Base-by-base conservation (phyloP, 2,888 invertebrate species). In the Sphaerophoria taeniata region DNA sequence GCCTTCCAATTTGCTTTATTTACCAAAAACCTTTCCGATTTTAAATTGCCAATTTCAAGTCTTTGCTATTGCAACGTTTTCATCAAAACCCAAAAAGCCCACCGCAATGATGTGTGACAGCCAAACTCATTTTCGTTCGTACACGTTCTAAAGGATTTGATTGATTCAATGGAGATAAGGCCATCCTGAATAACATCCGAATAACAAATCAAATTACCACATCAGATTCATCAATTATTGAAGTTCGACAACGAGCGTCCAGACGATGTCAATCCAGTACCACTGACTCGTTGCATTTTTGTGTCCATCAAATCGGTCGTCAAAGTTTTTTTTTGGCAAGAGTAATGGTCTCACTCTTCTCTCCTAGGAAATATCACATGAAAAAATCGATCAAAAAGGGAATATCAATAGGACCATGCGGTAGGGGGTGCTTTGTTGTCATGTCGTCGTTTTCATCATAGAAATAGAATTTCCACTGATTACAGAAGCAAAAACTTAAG, bases 141-240 rank as follows among this genome's bases (percentile, higher is more conserved):
- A 16, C 12, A 39, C 39, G 24, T 60, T 60, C 39, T 39, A 39
- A 24, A n/a, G 39, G 43, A 60, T 60, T 71, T 81, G 76, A 76
- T 81, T 58, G 58, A 81, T 76, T 45, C 70, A 55, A 60, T 71
- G 1, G 36, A 53, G 51, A 74, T 74, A 45, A 51, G 76, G 43
- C 43, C 65, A 76, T 81, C 76, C 65, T 36, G 58, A 71, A 81
- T 71, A 58, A 51, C 65, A 58, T 65, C 34, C 47, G 65, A 45
- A 58, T 51, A 74, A 65, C 63, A 76, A 56, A 72, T 76, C 76
- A 71, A 76, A 76, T 81, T 76, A 63, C 71, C 43, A 49, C 53
- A 60, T 49, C 47, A 53, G 76, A 51, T 56, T 61, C 11, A 60
- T 45, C 51, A 43, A 61, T 24, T 39, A 65, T 34, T 33, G 55